Evolutionary conservation across 1,140 invertebrate genomes (phyloP), one percentile per base, ranked within the genome.

Genomic region (Melipona quadrifasciata): DNA sequence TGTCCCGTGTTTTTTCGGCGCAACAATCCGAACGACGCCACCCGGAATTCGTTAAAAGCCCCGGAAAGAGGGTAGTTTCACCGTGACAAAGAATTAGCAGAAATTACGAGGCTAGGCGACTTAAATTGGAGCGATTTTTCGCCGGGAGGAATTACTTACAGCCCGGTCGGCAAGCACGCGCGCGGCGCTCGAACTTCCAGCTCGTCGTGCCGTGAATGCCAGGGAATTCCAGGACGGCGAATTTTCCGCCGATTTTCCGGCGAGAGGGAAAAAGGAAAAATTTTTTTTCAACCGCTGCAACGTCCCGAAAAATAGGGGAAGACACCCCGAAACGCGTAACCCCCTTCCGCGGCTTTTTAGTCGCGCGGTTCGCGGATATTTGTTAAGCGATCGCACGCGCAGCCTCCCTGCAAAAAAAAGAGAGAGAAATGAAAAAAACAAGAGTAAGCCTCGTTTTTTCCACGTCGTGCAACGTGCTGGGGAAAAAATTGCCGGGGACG

Each of bases 321-420:
- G 12, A 27, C 73, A 53, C 75, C 57, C 64, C 68, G 78, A 65
- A 47, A 82, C 79, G 87, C 61, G 73, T 55, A 80, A 64, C 82
- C 82, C 76, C 47, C 19, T 71, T 58, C 34, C 51, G 73, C 21
- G 51, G 78, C 73, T 79, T 80, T 61, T 47, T 47, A 47, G 39
- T 47, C 39, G 39, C 39, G 87, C 83, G 83, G 87, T 70, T 70
- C 53, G 47, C 27, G 24, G 77, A 86, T 85, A 88, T 89, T 89
- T 86, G 80, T 89, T 87, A 88, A 80, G 55, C 81, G 68, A 89
- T 88, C 84, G 80, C 80, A 61, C 58, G 11, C 16, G 34, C 39
- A 24, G 17, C 34, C 12, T 39, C 67, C 34, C 67, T 39, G 58
- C 10, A n/a, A 12, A n/a, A 61, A 47, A 47, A 47, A 39, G 8